Evolutionary conservation across 2,113 vertebrate genomes (phyloP), one percentile per base, ranked within the genome.

Genomic region (Oryzias curvinotus): DNA sequence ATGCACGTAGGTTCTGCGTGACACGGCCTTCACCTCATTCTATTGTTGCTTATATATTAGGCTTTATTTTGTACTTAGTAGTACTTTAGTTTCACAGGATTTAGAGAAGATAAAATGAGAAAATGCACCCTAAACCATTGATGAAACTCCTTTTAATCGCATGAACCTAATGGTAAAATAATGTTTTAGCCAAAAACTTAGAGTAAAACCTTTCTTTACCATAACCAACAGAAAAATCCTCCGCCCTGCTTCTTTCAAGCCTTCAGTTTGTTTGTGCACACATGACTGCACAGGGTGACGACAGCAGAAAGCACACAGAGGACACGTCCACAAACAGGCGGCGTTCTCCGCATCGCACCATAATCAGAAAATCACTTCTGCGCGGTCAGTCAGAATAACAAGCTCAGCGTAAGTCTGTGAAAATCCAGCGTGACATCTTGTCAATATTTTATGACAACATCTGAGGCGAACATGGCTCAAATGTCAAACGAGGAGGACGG

Each of bases 391-490:
- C 70, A 68, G 67, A 77, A 59, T 69, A 47, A 77, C 51, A 66
- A 72, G 51, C 63, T 5, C 66, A 69, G 70, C 59, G 57, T 41
- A 71, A 48, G 26, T 71, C 52, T 45, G 30, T 53, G 69, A 63
- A 74, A 73, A 62, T 60, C 46, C 66, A 68, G 64, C 63, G 59
- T 66, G 75, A 81, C 56, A 59, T 26, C 49, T 71, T 73, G 75
- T 81, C 71, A 73, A 76, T 83, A 74, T 81, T 76, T 76, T 46
- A 83, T 73, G 47, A 42, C 76, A 61, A 68, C 68, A 68, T 78
- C 83, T 76, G 74, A 76, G 65, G 52, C 26, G 21, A 65, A 65
- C 68, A 65, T 50, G 62, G 56, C 74, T 73, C 53, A 68, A 47
- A 78, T 65, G 59, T 62, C 65, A 68, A 70, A 73, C 65, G 49